Base-by-base conservation (phyloP, 2,888 invertebrate species). In the Poecilobothrus nobilitatus region DNA sequence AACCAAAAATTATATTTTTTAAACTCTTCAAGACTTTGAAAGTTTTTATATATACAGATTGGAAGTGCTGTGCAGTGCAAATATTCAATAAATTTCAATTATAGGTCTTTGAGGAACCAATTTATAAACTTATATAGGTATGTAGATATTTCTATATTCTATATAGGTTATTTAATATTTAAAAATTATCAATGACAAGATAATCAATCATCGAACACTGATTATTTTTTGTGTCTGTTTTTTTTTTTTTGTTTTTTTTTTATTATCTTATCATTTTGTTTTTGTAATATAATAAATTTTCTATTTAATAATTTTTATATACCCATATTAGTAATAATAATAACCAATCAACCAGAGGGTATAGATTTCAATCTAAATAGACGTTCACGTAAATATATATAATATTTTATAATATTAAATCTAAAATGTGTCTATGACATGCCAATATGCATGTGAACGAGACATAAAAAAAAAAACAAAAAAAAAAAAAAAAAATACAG, bases 401-500 rank as follows among this genome's bases (percentile, higher is more conserved):
- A 53, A 15, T n/a, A n/a, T n/a, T n/a, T n/a, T n/a, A n/a, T n/a
- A 15, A 12, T 53, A n/a, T 53, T 18, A 53, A 53, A 53, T 53
- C 53, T 53, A 53, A 53, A 53, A 53, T 53, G 53, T 53, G 53
- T 53, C n/a, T 53, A 18, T 53, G 53, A 53, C 53, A 53, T 53
- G 53, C 15, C 53, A 53, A 53, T 53, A 53, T 53, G 53, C 53
- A 53, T 53, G 53, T 53, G 18, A 53, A 53, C 15, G 6, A 53
- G 15, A 18, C 53, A 53, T 53, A 53, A 53, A 53, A 53, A 37
- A 37, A 37, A 1, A 1, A 53, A 53, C 18, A 18, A 53, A 53
- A 53, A 53, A 2, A 18, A 53, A 53, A 3, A 8, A 10, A 37
- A 10, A 6, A 8, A 37, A 37, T 37, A 37, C 37, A 37, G 10